Evolutionary conservation across 2,797 vertebrate genomes (phyloP).

Genomic region (Antennarius maculatus): DNA sequence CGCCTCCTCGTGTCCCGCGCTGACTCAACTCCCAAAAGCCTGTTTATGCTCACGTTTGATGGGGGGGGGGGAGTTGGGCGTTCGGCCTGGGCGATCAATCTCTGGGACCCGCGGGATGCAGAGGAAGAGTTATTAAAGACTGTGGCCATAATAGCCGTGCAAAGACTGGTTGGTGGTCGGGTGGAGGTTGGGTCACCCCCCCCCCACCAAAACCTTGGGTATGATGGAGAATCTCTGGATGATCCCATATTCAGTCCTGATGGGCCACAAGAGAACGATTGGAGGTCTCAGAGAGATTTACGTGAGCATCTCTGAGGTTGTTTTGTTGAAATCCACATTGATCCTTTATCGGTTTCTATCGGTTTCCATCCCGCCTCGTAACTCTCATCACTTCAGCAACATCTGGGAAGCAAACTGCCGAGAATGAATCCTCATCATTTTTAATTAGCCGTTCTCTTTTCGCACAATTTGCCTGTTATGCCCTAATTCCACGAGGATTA

Average conservation of each 20-base stretch:
- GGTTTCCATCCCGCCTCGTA: conserved; percentile 7
- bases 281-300: conserved; percentile 16
- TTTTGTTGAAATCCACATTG: conserved; percentile 40
- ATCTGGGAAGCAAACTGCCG: conserved; percentile 49
- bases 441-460: conserved; percentile 57
- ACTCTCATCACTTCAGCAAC: conserved; percentile 32
- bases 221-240: conserved; percentile 40
- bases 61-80: conserved; percentile 56
- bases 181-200: conserved; percentile 55
- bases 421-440: conserved; percentile 55
- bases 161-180: conserved; percentile 74
- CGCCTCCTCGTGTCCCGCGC: conserved; percentile 74
- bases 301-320: neutral
- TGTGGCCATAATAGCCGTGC: conserved; percentile 60
- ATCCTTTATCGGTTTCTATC: conserved; percentile 37
- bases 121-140: conserved; percentile 49
- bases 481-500: conserved; percentile 59
- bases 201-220: conserved; percentile 31
- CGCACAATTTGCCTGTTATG: conserved; percentile 57
- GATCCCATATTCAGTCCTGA: conserved; percentile 31
- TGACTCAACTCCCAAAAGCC: conserved; percentile 79
- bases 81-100: conserved; percentile 26
- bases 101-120: conserved; percentile 27
- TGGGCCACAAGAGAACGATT: conserved; percentile 9
- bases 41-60: conserved; percentile 68